These are phyloP conservation scores for Lagopus muta DNA, from an alignment of 2,113 vertebrate species.

Conservation along the genomic window DNA sequence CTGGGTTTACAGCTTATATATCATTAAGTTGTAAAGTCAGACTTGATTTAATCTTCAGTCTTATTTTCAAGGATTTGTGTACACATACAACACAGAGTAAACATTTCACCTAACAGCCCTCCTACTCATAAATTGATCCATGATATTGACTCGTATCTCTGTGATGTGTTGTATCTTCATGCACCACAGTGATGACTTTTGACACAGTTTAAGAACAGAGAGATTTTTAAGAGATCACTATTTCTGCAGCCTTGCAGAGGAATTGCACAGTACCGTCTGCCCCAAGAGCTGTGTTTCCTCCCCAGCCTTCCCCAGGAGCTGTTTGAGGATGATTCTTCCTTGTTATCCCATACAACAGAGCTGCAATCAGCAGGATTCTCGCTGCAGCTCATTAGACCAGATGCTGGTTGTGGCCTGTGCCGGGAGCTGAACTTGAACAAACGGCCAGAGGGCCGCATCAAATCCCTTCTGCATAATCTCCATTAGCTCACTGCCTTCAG, in stretches of 20 bases:
- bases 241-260: not conserved
- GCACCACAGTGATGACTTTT: not conserved
- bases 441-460: slow-evolving; percentile 48
- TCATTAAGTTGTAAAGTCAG: not conserved
- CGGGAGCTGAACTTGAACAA: slow-evolving; percentile 47
- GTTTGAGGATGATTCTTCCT: not conserved
- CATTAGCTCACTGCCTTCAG: slow-evolving; percentile 32
- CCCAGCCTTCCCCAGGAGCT: not conserved
- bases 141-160: not conserved
- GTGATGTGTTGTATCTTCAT: not conserved
- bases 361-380: not conserved
- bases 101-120: not conserved
- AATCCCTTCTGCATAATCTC: slow-evolving; percentile 53
- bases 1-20: not conserved
- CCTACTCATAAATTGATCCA: not conserved
- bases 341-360: slow-evolving; percentile 20
- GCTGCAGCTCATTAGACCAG: slow-evolving; percentile 58
- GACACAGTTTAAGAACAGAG: not conserved
- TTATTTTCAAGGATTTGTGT: not conserved
- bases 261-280: not conserved
- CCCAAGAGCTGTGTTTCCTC: not conserved
- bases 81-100: not conserved
- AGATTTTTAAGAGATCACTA: not conserved
- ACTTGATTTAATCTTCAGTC: not conserved
- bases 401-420: slow-evolving; percentile 15